Evolutionary conservation across 2,113 vertebrate genomes (phyloP), one percentile per base, ranked within the genome.

Genomic region (Lampris incognitus): DNA sequence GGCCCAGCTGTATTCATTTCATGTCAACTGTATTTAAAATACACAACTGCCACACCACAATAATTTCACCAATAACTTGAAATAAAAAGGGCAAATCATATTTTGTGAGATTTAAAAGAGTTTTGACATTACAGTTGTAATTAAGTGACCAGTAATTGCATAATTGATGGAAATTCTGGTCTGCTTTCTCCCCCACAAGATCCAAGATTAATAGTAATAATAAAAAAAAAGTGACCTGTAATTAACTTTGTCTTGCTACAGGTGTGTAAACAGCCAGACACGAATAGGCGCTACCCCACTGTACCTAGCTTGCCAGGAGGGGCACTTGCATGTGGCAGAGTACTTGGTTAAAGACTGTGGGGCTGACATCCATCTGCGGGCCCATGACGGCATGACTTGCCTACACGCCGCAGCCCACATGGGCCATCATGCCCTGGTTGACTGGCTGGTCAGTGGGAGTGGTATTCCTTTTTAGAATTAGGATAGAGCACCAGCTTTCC

Each of bases 281-380:
- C 82, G 37, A 24, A 91, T 87, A 0, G 95, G 96, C 0, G 94
- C 95, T 10, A 96, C 94, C 0, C 94, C 94, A 0, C 91, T 97
- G 69, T 96, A 97, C 80, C 89, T 97, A 85, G 96, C 96, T 78
- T 96, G 95, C 82, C 96, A 96, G 85, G 95, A 95, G 54, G 96
- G 96, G 0, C 95, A 96, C 79, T 92, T 95, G 67, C 92, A 94
- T 3, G 85, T 95, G 9, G 92, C 87, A 0, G 91, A 96, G 91
- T 95, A 92, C 83, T 93, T 97, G 36, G 93, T 96, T 50, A 95
- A 93, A 68, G 92, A 94, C 79, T 93, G 94, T 0, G 84, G 90
- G 0, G 95, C 96, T 0, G 87, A 95, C 0, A 91, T 96, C 50
- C 92, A 94, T 76, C 92, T 95, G 65, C 89, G 89, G 1, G 95